Evolutionary conservation across 2,113 vertebrate species (phyloP).

Genomic region (Phalacrocorax brasilianus): DNA sequence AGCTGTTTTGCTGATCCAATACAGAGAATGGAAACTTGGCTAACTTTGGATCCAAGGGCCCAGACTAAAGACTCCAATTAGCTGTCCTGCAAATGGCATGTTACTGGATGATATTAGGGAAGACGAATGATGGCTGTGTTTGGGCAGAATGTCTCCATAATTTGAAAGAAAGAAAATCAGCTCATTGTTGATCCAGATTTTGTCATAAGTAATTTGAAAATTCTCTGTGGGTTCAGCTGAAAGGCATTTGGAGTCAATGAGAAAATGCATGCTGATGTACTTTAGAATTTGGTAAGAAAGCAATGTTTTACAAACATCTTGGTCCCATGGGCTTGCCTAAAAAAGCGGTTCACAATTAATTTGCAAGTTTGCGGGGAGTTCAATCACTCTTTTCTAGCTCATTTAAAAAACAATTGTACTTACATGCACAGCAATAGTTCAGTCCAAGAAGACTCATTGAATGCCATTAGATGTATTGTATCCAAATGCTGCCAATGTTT

Average conservation of each 20-base stretch:
- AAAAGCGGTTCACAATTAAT: background rate
- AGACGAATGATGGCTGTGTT: background rate
- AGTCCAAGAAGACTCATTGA: background rate
- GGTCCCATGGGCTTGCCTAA: background rate
- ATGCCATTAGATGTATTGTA: background rate
- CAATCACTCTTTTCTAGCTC: background rate
- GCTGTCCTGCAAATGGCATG: background rate
- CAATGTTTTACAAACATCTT: background rate
- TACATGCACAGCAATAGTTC: background rate
- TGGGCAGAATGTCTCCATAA: background rate
- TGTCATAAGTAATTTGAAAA: background rate
- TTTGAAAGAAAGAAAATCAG: background rate
- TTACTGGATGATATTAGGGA: background rate
- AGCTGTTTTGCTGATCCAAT: background rate
- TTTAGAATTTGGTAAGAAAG: background rate
- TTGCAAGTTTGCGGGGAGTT: background rate
- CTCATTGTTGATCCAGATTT: background rate
- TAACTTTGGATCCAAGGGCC: background rate
- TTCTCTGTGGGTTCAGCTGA: background rate
- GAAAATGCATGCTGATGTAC: background rate
- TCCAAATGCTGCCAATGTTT: slow-evolving; percentile 14
- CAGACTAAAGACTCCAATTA: background rate
- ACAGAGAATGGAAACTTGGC: slow-evolving; percentile 24
- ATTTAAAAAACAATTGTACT: background rate
- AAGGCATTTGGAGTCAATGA: background rate